Conservation (phyloP, 2,888 invertebrate genomes). For the Quadriops clusia region DNA sequence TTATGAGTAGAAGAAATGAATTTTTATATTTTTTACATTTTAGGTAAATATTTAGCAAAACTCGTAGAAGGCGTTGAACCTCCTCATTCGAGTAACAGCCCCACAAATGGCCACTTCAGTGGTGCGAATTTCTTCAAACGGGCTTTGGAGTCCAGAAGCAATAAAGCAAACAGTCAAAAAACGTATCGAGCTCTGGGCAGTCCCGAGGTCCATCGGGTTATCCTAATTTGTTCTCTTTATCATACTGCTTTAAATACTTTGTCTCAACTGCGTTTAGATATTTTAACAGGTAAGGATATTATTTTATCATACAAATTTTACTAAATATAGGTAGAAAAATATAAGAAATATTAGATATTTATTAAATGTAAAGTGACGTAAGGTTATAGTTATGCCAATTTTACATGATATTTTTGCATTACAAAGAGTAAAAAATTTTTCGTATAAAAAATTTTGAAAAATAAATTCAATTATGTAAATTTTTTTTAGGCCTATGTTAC, state of each 20-base stretch:
- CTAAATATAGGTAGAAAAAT: constrained; percentile 7
- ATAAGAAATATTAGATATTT: constrained; percentile 4
- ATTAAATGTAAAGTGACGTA: too few relatives aligned
- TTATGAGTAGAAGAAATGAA: neutral
- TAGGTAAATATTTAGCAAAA: constrained; percentile 39
- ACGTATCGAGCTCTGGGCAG: constrained; percentile 67
- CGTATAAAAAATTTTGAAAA: constrained; percentile 2
- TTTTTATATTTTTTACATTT: constrained; percentile 11
- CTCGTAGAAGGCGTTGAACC: constrained; percentile 37
- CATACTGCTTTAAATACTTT: constrained; percentile 82
- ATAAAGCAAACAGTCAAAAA: constrained; percentile 50
- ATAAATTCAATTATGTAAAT: too few relatives aligned
- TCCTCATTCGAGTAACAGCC: constrained; percentile 27
- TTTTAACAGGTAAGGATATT: constrained; percentile 65
- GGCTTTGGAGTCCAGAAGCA: constrained; percentile 47
- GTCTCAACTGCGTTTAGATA: constrained; percentile 81
- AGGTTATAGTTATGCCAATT: neutral
- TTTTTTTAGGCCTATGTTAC: constrained; percentile 73
- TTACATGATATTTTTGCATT: neutral
- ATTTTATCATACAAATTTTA: constrained; percentile 4
- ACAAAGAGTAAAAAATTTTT: neutral
- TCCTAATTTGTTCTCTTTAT: constrained; percentile 83
- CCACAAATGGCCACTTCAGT: constrained; percentile 32
- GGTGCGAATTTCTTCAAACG: constrained; percentile 45
- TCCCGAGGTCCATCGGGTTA: constrained; percentile 68